phyloP scores from a whole-genome alignment of 1,140 invertebrate genomes.

The Drosophila mayri region DNA sequence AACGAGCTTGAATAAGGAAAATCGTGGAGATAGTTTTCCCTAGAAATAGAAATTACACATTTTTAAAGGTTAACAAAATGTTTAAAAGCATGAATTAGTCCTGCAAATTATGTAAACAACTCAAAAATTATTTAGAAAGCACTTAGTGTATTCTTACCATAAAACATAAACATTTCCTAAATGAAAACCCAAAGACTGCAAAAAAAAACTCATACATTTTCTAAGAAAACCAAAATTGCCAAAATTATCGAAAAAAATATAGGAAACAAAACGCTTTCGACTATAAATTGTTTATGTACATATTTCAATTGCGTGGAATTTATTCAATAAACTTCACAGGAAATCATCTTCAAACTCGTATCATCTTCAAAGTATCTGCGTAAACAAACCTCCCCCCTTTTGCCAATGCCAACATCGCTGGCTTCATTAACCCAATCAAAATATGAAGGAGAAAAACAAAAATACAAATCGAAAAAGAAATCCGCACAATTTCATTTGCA shows the following conservation, averaged over 20 bases:
- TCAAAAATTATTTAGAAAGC: too few species aligned
- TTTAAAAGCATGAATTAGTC: not conserved
- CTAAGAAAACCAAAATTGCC: not conserved
- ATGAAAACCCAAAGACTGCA: not conserved
- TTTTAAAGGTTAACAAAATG: not conserved
- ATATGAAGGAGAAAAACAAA: constrained; percentile 23
- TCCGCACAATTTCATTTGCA: constrained; percentile 44
- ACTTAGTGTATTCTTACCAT: too few species aligned
- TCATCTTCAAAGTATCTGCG: constrained; percentile 19
- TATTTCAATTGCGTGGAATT: constrained; percentile 4
- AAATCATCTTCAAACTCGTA: constrained; percentile 6
- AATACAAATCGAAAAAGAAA: constrained; percentile 14
- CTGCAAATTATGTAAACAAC: not conserved
- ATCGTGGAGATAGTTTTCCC: not conserved
- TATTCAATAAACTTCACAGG: constrained; percentile 19
- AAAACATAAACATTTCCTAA: not conserved
- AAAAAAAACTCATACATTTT: not conserved
- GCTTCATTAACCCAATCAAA: constrained; percentile 40
- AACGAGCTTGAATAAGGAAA: not conserved
- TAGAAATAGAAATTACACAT: not conserved
- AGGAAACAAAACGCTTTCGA: not conserved
- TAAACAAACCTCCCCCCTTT: constrained; percentile 15
- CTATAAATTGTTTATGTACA: not conserved
- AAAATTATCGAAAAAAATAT: not conserved
- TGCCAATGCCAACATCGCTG: not conserved